A percentile compares a stretch with the other conserved stretches of the same genome.
phyloP scores from a whole-genome alignment of 2,113 vertebrate genomes.

The Taxidea taxus region DNA sequence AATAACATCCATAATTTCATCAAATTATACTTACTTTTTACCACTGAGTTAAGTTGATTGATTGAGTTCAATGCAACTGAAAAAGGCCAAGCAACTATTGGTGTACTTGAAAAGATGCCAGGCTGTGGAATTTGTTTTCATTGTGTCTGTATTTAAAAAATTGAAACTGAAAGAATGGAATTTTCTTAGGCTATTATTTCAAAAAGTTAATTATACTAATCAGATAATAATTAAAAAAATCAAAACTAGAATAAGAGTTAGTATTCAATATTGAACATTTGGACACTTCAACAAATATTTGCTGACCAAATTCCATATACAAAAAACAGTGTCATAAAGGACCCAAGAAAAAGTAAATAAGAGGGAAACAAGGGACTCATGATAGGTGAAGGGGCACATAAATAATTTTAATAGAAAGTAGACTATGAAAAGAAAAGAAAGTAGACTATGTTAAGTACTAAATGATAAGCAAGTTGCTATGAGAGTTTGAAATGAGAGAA shows the following conservation, averaged over 20 bases:
- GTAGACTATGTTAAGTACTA: neutral
- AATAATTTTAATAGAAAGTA: neutral
- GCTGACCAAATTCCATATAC: neutral
- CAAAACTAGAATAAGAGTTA: neutral
- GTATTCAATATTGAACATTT: neutral
- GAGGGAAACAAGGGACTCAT: neutral
- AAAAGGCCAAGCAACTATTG: neutral
- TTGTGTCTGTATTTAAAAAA: neutral
- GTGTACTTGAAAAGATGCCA: neutral
- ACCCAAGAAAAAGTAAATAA: neutral
- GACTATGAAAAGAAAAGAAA: neutral
- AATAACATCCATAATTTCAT: neutral
- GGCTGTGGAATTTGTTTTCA: neutral
- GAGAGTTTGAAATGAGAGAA: neutral
- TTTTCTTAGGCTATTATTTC: neutral
- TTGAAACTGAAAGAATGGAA: neutral
- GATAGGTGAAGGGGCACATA: neutral
- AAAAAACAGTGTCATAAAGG: neutral
- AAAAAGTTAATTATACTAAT: constrained; percentile 19
- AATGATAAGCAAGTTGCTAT: neutral
- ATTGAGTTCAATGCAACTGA: neutral
- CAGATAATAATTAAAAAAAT: neutral
- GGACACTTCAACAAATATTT: constrained; percentile 15
- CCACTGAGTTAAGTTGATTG: neutral
- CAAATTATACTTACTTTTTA: neutral